These are phyloP conservation scores for Hippopotamus amphibius DNA, from an alignment of 2,113 vertebrate genomes.

Conservation along the genomic window DNA sequence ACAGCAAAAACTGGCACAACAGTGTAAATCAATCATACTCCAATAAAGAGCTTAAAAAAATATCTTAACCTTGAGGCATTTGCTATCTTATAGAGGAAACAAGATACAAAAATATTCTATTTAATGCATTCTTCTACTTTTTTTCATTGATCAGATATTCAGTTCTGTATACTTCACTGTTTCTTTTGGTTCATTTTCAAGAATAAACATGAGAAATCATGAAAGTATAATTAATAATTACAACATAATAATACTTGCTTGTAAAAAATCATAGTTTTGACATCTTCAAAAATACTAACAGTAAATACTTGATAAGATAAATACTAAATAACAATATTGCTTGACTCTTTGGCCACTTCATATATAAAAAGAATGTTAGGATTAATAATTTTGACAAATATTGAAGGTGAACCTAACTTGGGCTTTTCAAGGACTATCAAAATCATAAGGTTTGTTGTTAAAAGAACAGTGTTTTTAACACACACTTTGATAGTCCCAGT, in stretches of 20 bases:
- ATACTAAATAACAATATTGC: background rate
- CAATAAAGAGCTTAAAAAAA: too few species aligned
- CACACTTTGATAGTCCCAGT: slow-evolving; percentile 64
- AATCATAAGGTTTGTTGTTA: slow-evolving; percentile 45
- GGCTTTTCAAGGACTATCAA: slow-evolving; percentile 23
- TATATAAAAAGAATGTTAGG: background rate
- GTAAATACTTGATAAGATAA: slow-evolving; percentile 15
- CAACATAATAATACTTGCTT: background rate
- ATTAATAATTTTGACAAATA: background rate
- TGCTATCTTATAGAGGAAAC: background rate
- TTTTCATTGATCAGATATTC: background rate
- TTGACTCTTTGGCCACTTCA: background rate
- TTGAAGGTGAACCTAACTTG: background rate
- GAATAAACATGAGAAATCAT: slow-evolving; percentile 26
- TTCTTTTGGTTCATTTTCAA: slow-evolving; percentile 33
- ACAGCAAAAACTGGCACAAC: too few species aligned
- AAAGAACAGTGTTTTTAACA: slow-evolving; percentile 26
- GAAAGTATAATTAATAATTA: background rate
- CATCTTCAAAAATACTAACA: background rate
- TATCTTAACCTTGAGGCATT: background rate
- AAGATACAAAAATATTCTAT: background rate
- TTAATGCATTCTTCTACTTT: background rate
- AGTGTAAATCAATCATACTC: too few species aligned
- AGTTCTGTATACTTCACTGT: background rate
- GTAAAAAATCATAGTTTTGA: background rate